Evolutionary conservation across 2,888 invertebrate genomes (phyloP).

Genomic region (Petrolisthes manimaculis): DNA sequence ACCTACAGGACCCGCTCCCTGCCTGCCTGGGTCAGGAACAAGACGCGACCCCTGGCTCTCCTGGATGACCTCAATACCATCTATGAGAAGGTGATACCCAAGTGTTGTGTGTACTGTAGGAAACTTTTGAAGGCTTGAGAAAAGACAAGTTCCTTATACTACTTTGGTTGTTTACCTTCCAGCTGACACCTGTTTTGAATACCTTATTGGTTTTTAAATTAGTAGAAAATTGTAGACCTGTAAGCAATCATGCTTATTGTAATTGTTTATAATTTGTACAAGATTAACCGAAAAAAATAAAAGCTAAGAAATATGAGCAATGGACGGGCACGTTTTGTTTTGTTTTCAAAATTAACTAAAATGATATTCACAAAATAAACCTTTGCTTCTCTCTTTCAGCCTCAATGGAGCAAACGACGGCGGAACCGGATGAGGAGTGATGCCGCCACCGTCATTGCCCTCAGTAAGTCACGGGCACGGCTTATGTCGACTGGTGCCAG

Average conservation of each 20-base stretch:
- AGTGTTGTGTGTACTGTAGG: background rate
- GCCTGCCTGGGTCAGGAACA: constrained; percentile 81
- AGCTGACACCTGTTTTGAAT: too few relatives aligned
- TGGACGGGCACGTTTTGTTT: too few relatives aligned
- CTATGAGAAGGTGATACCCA: constrained; percentile 67
- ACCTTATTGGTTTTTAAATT: too few relatives aligned
- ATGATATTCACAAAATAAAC: background rate
- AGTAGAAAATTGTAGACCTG: too few relatives aligned
- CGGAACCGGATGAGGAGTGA: constrained; percentile 85
- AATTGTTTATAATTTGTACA: too few relatives aligned
- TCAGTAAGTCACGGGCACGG: constrained; percentile 77
- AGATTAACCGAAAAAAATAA: too few relatives aligned
- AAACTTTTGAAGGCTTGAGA: background rate
- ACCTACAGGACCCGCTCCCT: constrained; percentile 77
- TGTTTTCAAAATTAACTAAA: too few relatives aligned
- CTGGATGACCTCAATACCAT: constrained; percentile 67
- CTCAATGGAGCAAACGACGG: constrained; percentile 82
- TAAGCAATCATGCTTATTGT: too few relatives aligned
- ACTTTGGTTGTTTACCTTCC: too few relatives aligned
- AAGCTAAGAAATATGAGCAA: too few relatives aligned
- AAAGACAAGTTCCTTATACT: too few relatives aligned
- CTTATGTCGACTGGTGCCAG: constrained; percentile 31
- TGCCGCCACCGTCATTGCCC: constrained; percentile 84
- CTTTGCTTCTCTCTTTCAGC: constrained; percentile 72
- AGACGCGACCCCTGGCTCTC: constrained; percentile 71